phyloP scores from a whole-genome alignment of 2,888 invertebrate species.

The Eledona agricola region DNA sequence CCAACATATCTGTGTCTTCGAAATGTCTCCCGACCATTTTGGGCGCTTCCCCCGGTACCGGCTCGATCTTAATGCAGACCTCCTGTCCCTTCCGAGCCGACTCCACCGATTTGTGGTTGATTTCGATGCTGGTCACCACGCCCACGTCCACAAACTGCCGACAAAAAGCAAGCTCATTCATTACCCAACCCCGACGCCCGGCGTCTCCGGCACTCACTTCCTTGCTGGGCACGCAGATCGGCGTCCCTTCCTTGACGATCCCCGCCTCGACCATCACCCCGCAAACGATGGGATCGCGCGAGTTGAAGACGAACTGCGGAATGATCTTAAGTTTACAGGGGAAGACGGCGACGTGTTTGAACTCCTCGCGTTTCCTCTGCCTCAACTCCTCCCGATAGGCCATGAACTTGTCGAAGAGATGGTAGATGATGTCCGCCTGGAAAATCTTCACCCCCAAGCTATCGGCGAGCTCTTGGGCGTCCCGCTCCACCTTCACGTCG shows the following conservation, averaged over 20 bases:
- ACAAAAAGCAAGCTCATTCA: slow-evolving; percentile 54
- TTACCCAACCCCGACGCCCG: slow-evolving; percentile 9
- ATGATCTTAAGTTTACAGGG: slow-evolving; percentile 90
- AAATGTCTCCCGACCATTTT: slow-evolving; percentile 99
- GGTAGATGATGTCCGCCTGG: slow-evolving; percentile 99
- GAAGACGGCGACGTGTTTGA: slow-evolving; percentile 97
- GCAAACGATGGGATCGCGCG: slow-evolving; percentile 96
- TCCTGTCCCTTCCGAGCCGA: slow-evolving; percentile 95
- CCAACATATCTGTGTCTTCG: slow-evolving; percentile 92
- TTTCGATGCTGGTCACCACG: slow-evolving; percentile 92
- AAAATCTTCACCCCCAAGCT: slow-evolving; percentile 94
- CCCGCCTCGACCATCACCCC: slow-evolving; percentile 97
- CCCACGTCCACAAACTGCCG: slow-evolving; percentile 96
- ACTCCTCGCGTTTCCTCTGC: slow-evolving; percentile 91
- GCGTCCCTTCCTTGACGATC: slow-evolving; percentile 94
- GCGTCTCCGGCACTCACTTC: slow-evolving; percentile 72
- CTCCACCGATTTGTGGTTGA: slow-evolving; percentile 94
- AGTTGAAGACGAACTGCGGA: slow-evolving; percentile 96
- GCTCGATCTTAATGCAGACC: slow-evolving; percentile 97
- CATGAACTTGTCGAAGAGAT: slow-evolving; percentile 97
- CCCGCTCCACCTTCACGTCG: slow-evolving; percentile 97
- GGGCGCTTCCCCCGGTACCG: slow-evolving; percentile 96
- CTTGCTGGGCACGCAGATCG: slow-evolving; percentile 95
- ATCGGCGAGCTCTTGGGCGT: slow-evolving; percentile 98
- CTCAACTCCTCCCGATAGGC: slow-evolving; percentile 91